These are phyloP conservation scores for Coilia nasus DNA, from an alignment of 2,797 vertebrate genomes.

Conservation along the genomic window DNA sequence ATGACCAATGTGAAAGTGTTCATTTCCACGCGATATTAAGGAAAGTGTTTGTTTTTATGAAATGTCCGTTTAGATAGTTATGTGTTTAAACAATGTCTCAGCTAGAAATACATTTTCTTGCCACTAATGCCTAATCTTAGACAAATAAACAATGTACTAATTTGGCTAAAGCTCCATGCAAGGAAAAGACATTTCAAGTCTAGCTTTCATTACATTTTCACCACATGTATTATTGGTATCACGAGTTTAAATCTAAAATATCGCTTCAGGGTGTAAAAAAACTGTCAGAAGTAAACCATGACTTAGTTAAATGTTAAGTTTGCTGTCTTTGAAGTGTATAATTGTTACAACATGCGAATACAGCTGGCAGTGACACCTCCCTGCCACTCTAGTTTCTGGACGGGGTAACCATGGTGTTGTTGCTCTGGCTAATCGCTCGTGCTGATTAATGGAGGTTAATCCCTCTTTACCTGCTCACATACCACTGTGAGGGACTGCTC, in stretches of 20 bases:
- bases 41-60: not conserved
- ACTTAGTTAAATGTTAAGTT: too few species aligned
- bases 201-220: too few species aligned
- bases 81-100: too few species aligned
- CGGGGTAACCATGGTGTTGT: not conserved
- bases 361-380: not conserved
- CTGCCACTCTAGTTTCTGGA: not conserved
- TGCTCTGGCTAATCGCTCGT: not conserved
- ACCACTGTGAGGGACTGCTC: not conserved
- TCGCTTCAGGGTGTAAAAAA: too few species aligned
- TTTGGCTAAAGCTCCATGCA: too few species aligned
- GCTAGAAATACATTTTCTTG: too few species aligned
- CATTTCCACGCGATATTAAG: not conserved
- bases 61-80: not conserved
- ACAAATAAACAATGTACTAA: too few species aligned
- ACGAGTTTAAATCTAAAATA: too few species aligned
- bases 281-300: too few species aligned
- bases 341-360: not conserved
- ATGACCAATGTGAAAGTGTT: not conserved
- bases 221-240: too few species aligned
- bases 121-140: too few species aligned
- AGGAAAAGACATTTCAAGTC: too few species aligned
- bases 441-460: slow-evolving; percentile 19
- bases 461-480: not conserved
- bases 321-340: not conserved